A percentile compares a stretch with the other conserved stretches of the same genome.
phyloP scores from a whole-genome alignment of 2,888 invertebrate species.

The Mycogona germanica region DNA sequence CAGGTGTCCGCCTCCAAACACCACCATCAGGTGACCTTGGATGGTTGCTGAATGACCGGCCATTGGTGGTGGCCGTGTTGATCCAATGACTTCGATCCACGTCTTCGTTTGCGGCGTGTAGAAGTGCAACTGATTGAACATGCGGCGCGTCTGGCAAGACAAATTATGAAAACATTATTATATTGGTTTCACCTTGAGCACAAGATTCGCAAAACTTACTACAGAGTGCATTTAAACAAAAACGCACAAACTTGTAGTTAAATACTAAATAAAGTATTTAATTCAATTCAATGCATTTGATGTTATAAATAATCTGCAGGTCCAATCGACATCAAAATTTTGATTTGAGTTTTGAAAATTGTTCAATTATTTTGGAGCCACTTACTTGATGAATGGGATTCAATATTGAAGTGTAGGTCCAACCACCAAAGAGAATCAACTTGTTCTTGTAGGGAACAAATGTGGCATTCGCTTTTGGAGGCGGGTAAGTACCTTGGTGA shows the following conservation, averaged over 20 bases:
- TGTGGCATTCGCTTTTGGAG: conserved; percentile 89
- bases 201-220: too few species aligned
- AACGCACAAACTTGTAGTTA: too few species aligned
- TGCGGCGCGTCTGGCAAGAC: conserved; percentile 48
- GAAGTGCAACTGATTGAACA: conserved; percentile 84
- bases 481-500: conserved; percentile 77
- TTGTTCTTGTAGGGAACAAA: conserved; percentile 75
- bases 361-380: background rate
- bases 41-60: conserved; percentile 90
- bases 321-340: too few species aligned
- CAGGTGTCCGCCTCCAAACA: conserved; percentile 39
- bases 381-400: conserved; percentile 61
- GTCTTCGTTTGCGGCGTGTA: conserved; percentile 68
- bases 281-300: background rate
- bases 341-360: too few species aligned
- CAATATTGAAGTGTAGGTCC: conserved; percentile 79
- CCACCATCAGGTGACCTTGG: conserved; percentile 40
- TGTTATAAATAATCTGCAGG: background rate
- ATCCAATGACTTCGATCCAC: conserved; percentile 42
- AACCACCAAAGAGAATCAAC: conserved; percentile 84
- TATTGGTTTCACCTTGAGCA: too few species aligned
- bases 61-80: conserved; percentile 56
- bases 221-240: too few species aligned
- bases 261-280: too few species aligned
- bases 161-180: too few species aligned